These are phyloP conservation scores for Montipora efflorescens DNA, from an alignment of 64 coral and sea anemone genomes.

Conservation along the genomic window DNA sequence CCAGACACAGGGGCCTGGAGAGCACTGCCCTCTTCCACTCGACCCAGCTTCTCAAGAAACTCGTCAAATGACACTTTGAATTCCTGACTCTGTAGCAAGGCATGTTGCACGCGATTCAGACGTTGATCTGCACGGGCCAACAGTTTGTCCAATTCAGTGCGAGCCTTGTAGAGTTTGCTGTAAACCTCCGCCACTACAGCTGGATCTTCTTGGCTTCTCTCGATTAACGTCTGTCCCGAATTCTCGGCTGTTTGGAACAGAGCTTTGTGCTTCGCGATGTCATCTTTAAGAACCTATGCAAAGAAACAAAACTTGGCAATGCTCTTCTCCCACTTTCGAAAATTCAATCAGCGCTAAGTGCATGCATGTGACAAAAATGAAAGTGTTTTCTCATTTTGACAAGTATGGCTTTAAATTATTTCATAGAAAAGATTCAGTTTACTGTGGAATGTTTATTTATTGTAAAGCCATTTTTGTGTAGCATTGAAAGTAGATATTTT, in stretches of 20 bases:
- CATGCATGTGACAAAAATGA: too few species aligned
- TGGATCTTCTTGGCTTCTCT: slow-evolving; percentile 78
- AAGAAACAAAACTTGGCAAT: not conserved
- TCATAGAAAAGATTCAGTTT: too few species aligned
- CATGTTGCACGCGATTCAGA: slow-evolving; percentile 81
- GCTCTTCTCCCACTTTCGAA: not conserved
- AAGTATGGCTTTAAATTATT: too few species aligned
- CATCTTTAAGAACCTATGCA: slow-evolving; percentile 87
- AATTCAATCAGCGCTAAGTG: not conserved
- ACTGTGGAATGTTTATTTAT: too few species aligned
- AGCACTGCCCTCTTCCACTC: slow-evolving; percentile 87
- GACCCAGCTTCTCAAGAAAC: slow-evolving; percentile 89
- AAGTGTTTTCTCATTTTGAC: too few species aligned
- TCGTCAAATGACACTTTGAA: slow-evolving; percentile 97
- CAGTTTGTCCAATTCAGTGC: slow-evolving; percentile 78
- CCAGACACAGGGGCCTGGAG: slow-evolving; percentile 92
- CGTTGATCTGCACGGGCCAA: slow-evolving; percentile 89
- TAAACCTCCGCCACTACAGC: slow-evolving; percentile 84
- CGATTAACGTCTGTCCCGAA: slow-evolving; percentile 84
- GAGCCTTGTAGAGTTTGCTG: slow-evolving; percentile 90
- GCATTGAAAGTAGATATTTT: too few species aligned
- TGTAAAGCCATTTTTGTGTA: too few species aligned
- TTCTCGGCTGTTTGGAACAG: slow-evolving; percentile 87
- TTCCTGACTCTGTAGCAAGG: slow-evolving; percentile 92
- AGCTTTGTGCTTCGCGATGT: slow-evolving; percentile 78